phyloP scores from a whole-genome alignment of 2,113 vertebrate species.

The Halichoerus grypus region DNA sequence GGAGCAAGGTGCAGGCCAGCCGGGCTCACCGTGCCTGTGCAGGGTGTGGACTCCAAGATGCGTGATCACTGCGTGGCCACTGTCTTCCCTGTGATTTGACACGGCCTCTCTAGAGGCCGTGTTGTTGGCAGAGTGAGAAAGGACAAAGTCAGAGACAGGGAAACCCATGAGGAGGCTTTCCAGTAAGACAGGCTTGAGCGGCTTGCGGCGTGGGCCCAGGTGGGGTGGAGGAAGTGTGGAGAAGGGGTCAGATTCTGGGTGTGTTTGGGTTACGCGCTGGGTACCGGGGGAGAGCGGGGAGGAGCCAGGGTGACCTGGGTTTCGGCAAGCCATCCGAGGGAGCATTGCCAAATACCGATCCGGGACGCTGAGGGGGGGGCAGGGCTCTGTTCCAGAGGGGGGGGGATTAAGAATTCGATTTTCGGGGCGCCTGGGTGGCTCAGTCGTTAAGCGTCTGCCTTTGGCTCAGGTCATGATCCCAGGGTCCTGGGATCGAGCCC shows the following conservation, averaged over 20 bases:
- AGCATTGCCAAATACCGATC: not conserved
- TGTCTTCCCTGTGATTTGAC: rapidly evolving
- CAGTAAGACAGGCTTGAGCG: not conserved
- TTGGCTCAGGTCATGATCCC: no score
- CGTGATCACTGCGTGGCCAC: not conserved
- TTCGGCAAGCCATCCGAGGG: not conserved
- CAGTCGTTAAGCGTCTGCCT: no score
- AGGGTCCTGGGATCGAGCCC: no score
- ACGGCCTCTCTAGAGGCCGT: not conserved
- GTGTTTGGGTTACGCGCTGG: not conserved
- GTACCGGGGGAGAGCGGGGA: not conserved
- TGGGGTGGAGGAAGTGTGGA: not conserved
- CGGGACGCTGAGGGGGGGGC: not conserved
- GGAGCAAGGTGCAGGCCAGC: not conserved
- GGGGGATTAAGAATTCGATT: not conserved
- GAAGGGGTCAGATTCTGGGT: not conserved
- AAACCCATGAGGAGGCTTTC: not conserved
- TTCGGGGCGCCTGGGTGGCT: not conserved
- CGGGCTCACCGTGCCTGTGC: not conserved
- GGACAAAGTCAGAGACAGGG: not conserved
- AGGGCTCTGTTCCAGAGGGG: not conserved
- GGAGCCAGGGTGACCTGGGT: not conserved
- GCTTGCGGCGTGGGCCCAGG: not conserved
- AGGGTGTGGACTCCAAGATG: not conserved
- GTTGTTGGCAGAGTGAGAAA: not conserved